phyloP scores from a whole-genome alignment of 2,888 invertebrate species.

The Leptopilina drosophilae region DNA sequence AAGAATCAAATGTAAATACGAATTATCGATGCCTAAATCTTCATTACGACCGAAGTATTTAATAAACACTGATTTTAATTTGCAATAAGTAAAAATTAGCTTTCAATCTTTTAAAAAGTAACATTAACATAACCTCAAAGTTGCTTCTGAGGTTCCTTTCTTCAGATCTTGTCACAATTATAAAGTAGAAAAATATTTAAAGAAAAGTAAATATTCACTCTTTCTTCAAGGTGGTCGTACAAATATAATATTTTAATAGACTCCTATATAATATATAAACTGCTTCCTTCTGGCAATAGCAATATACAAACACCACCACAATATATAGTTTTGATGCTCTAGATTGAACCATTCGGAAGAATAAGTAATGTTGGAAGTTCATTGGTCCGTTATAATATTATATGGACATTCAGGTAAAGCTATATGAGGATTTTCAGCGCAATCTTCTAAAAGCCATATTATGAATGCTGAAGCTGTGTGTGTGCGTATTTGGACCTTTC shows the following conservation, averaged over 20 bases:
- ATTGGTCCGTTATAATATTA: constrained; percentile 56
- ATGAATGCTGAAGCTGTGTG: constrained; percentile 5
- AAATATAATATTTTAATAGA: neutral
- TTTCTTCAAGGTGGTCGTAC: neutral
- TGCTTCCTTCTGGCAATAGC: neutral
- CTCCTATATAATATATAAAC: neutral
- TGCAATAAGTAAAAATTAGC: too few relatives aligned
- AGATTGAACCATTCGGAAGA: constrained; percentile 42
- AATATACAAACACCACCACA: constrained; percentile 22
- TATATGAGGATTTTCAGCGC: constrained; percentile 35
- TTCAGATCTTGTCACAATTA: too few relatives aligned
- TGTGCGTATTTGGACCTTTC: neutral
- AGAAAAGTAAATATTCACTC: too few relatives aligned
- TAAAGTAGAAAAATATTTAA: too few relatives aligned
- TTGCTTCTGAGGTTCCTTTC: too few relatives aligned
- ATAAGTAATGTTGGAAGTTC: constrained; percentile 53
- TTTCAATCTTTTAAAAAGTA: too few relatives aligned
- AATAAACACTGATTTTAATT: too few relatives aligned
- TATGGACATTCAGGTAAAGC: constrained; percentile 56
- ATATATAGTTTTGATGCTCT: constrained; percentile 4
- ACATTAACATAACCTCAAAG: too few relatives aligned
- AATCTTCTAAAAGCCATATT: constrained; percentile 44
- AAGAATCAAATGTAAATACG: too few relatives aligned
- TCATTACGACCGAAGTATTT: too few relatives aligned
- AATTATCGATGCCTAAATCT: too few relatives aligned